phyloP scores from a whole-genome alignment of 2,888 invertebrate genomes.

The Allophyes oxyacanthae region DNA sequence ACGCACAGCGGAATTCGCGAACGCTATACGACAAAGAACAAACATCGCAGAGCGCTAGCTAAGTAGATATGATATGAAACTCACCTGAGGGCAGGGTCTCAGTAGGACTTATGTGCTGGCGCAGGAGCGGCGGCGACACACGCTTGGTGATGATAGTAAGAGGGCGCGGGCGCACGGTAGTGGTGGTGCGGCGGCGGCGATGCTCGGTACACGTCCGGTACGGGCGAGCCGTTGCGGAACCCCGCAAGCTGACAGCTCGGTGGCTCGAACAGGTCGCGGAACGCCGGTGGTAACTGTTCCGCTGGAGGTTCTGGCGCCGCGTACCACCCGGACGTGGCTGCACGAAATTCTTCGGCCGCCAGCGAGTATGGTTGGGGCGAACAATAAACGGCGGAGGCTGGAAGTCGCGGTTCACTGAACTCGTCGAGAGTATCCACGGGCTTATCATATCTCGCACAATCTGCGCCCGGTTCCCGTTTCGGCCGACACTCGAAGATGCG shows the following conservation, averaged over 20 bases:
- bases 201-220: constrained; percentile 80
- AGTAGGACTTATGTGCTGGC: constrained; percentile 86
- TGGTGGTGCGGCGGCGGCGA: constrained; percentile 85
- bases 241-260: constrained; percentile 87
- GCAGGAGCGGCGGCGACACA: constrained; percentile 88
- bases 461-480: constrained; percentile 92
- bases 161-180: constrained; percentile 83
- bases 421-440: constrained; percentile 79
- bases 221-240: constrained; percentile 83
- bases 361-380: constrained; percentile 85
- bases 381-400: constrained; percentile 88
- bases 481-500: constrained; percentile 91
- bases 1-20: constrained; percentile 82
- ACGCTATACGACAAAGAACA: constrained; percentile 56
- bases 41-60: constrained; percentile 74
- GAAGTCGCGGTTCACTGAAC: constrained; percentile 88
- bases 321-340: constrained; percentile 86
- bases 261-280: constrained; percentile 86
- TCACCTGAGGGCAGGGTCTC: constrained; percentile 82
- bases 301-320: constrained; percentile 87
- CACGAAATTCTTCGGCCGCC: constrained; percentile 89
- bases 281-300: constrained; percentile 82
- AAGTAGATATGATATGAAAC: constrained; percentile 44
- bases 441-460: constrained; percentile 87
- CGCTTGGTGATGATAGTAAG: constrained; percentile 90